These are phyloP conservation scores for Pocillopora verrucosa DNA, from an alignment of 64 coral and sea anemone species.

Conservation along the genomic window DNA sequence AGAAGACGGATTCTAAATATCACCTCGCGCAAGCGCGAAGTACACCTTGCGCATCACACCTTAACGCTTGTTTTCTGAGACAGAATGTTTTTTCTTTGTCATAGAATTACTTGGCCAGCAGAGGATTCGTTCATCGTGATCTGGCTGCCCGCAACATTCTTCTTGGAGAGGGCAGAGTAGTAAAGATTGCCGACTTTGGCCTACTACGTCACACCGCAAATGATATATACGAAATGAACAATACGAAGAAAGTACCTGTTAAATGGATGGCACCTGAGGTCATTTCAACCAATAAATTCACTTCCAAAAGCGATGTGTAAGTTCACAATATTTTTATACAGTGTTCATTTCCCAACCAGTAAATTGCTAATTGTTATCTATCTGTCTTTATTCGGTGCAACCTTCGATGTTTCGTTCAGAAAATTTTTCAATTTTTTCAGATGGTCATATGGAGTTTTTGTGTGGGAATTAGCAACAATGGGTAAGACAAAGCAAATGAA, in stretches of 20 bases:
- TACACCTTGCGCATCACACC: no score
- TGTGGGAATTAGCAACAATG: neutral
- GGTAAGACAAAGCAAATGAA: neutral
- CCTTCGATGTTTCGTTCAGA: neutral
- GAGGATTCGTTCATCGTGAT: constrained; percentile 62
- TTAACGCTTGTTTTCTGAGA: no score
- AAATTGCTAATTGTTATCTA: neutral
- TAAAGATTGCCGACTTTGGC: constrained; percentile 72
- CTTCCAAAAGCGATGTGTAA: constrained; percentile 74
- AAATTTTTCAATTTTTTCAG: neutral
- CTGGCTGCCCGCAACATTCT: constrained; percentile 73
- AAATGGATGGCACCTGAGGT: constrained; percentile 79
- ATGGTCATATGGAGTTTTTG: neutral
- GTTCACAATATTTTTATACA: neutral
- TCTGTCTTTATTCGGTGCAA: neutral
- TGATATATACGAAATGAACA: constrained; percentile 57
- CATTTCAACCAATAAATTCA: constrained; percentile 55
- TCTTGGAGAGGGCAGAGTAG: constrained; percentile 64
- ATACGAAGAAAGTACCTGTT: constrained; percentile 40
- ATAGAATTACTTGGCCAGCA: constrained; percentile 58
- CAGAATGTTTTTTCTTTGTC: neutral
- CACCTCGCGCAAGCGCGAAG: no score
- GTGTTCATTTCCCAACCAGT: neutral
- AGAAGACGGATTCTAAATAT: no score
- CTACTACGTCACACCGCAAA: constrained; percentile 54